A percentile compares a stretch with the other conserved stretches of the same genome.
Conservation (phyloP, 2,888 invertebrate genomes). For the Rhingia rostrata region DNA sequence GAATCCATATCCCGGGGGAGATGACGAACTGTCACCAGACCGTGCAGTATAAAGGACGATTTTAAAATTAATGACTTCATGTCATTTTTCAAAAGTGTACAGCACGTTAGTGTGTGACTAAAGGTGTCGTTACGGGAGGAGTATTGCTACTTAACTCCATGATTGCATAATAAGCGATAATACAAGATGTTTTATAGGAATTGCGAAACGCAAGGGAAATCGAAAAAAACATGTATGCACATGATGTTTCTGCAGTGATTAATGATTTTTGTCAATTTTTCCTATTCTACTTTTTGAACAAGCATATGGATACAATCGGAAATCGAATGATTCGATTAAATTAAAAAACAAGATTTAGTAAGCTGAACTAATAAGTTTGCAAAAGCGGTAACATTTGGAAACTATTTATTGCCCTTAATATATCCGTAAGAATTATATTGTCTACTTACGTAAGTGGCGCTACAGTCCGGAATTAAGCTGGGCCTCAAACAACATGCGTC, state of each 20-base stretch:
- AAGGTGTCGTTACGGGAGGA: constrained; percentile 37
- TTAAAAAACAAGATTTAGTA: too few species aligned
- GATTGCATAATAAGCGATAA: constrained; percentile 30
- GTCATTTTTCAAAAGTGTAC: constrained; percentile 60
- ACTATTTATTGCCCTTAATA: too few species aligned
- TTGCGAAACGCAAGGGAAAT: background rate
- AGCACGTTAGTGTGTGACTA: constrained; percentile 55
- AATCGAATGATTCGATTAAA: too few species aligned
- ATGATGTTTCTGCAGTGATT: constrained; percentile 42
- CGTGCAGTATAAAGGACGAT: constrained; percentile 53
- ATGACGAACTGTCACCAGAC: constrained; percentile 71
- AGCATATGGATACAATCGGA: too few species aligned
- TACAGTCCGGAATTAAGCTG: too few species aligned
- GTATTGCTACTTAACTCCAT: constrained; percentile 47
- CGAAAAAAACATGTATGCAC: constrained; percentile 15
- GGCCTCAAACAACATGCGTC: too few species aligned
- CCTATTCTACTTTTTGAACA: too few species aligned
- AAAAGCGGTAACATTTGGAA: too few species aligned
- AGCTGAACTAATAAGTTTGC: too few species aligned
- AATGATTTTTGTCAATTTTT: constrained; percentile 38
- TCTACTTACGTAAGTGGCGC: too few species aligned
- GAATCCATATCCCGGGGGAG: constrained; percentile 54
- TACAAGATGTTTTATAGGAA: background rate
- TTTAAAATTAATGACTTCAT: constrained; percentile 69
- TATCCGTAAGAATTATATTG: too few species aligned